Evolutionary conservation across 2,113 vertebrate species (phyloP).

Genomic region (Rafetus swinhoei): DNA sequence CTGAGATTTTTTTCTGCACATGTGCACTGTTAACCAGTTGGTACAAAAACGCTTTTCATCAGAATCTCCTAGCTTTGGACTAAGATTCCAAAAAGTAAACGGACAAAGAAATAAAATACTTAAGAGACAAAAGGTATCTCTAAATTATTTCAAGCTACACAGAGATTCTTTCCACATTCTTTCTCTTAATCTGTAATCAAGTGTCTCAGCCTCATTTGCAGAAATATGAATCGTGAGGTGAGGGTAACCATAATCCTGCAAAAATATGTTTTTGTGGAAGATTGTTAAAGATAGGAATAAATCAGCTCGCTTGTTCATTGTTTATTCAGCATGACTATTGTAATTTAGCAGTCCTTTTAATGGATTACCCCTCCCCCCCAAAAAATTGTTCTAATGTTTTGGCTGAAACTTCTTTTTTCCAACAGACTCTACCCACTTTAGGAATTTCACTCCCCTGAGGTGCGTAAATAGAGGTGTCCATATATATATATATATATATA

Average conservation of each 20-base stretch:
- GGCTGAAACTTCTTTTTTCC: constrained; percentile 73
- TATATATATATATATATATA: background rate
- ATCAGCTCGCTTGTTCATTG: accelerated
- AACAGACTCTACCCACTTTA: constrained; percentile 80
- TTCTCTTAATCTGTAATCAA: background rate
- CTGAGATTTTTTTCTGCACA: background rate
- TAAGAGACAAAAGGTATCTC: background rate
- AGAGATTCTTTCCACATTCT: background rate
- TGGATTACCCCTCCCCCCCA: background rate
- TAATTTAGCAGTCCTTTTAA: background rate
- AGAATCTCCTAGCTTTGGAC: background rate
- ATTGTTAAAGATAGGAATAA: background rate
- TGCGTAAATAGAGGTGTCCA: constrained; percentile 68
- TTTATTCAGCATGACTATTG: background rate
- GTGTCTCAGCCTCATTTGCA: background rate
- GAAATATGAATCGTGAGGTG: background rate
- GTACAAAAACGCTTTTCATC: background rate
- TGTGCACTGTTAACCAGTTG: background rate
- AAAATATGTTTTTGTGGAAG: accelerated
- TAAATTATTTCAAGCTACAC: background rate
- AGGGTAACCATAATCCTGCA: background rate
- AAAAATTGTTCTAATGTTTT: constrained; percentile 35
- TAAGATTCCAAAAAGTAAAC: background rate
- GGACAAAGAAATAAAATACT: background rate
- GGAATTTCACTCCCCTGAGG: constrained; percentile 80